Base-by-base conservation (phyloP, 2,888 invertebrate species). In the Branchinecta sandiegonensis region DNA sequence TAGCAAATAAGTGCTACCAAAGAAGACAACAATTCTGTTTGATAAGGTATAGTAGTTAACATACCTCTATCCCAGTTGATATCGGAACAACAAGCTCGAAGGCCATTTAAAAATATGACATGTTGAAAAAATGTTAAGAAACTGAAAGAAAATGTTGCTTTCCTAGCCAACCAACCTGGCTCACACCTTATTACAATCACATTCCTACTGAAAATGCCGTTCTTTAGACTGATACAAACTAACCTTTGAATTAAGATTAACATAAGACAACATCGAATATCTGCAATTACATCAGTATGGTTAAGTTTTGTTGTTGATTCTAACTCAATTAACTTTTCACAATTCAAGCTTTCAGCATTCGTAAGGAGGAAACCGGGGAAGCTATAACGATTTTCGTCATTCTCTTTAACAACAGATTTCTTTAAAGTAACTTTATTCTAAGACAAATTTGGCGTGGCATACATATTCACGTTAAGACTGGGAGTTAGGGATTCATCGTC, bases 231-330 rank as follows among this genome's bases (percentile, higher is more conserved):
- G 50, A 12, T n/a, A 48, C n/a, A 12, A 48, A 48, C 50, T 48
- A 48, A 48, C 50, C 50, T 48, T 48, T 48, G 50, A 48, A 48
- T 48, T 48, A 48, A 48, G 50, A 48, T 48, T 11, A 12, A 48
- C 50, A 48, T n/a, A 48, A 11, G 50, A 48, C 50, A 48, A 48
- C 11, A 48, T 48, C n/a, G 11, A 48, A n/a, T 48, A 48, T 11
- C 50, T 48, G 50, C 50, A 48, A 48, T 48, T 48, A 48, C n/a
- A 48, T 48, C 50, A 48, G 50, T 48, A 48, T 48, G 50, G 50
- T 48, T 48, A 11, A 48, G n/a, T 48, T 48, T 48, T 48, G 50
- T n/a, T 48, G 50, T 48, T 48, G 50, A 11, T 48, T 48, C 50
- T 48, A 48, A 48, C 50, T n/a, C 11, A 48, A 48, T n/a, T 48